Conservation (phyloP, 2,888 invertebrate genomes). For the Coronaproctus castanopsis region DNA sequence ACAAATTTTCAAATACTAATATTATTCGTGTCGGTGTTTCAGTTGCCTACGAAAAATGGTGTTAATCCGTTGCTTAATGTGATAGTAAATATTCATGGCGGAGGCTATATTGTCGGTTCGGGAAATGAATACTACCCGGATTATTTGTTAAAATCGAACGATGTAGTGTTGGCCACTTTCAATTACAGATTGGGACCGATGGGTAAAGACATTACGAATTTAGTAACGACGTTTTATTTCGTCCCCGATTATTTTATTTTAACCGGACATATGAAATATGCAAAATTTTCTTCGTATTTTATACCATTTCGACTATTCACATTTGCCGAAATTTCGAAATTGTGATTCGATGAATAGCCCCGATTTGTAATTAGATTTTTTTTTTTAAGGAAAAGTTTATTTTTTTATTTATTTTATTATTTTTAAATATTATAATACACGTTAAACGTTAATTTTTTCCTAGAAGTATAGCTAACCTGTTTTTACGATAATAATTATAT, state of each 20-base stretch:
- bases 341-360: no score
- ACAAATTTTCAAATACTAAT: neutral
- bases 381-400: no score
- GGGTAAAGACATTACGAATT: slow-evolving; percentile 20
- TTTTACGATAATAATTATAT: no score
- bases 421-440: no score
- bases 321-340: no score
- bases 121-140: slow-evolving; percentile 19
- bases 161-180: slow-evolving; percentile 22
- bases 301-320: slow-evolving; percentile 3
- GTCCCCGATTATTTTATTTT: neutral
- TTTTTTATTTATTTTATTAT: no score
- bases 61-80: slow-evolving; percentile 23
- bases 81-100: slow-evolving; percentile 23
- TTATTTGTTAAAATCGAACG: slow-evolving; percentile 20
- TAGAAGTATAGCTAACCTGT: no score
- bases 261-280: neutral
- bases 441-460: no score
- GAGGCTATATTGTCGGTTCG: slow-evolving; percentile 20
- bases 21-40: no score
- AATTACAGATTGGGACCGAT: slow-evolving; percentile 23
- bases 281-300: neutral
- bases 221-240: no score
- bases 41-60: no score
- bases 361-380: no score